phyloP scores from a whole-genome alignment of 2,888 invertebrate species.

The Herminia tarsipennalis region DNA sequence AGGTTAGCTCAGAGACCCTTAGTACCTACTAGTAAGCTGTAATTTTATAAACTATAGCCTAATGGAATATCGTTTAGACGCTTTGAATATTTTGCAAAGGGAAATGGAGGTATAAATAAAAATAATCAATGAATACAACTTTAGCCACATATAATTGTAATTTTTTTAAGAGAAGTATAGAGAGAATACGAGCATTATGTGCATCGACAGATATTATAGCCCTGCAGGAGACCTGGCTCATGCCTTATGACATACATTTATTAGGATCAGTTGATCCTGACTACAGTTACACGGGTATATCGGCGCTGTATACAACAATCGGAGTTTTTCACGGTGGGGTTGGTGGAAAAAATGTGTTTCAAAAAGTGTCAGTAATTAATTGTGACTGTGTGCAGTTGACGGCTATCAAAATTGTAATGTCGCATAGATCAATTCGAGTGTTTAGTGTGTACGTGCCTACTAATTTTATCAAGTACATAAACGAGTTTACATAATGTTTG shows the following conservation, averaged over 20 bases:
- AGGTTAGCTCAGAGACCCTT: too few species aligned
- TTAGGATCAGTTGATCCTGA: too few species aligned
- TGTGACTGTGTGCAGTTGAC: not conserved
- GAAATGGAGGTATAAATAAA: too few species aligned
- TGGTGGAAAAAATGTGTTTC: not conserved
- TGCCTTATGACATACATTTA: too few species aligned
- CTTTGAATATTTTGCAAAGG: too few species aligned
- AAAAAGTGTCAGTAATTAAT: not conserved
- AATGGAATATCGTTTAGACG: too few species aligned
- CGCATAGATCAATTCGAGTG: not conserved
- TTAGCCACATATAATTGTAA: not conserved
- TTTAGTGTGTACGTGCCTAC: slow-evolving; percentile 1
- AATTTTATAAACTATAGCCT: too few species aligned
- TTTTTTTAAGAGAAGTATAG: not conserved
- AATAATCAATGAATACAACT: too few species aligned
- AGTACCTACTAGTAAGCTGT: too few species aligned
- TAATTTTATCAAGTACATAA: not conserved
- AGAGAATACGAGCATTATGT: not conserved
- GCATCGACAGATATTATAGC: slow-evolving; percentile 3
- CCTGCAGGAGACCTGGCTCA: too few species aligned
- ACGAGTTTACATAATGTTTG: not conserved
- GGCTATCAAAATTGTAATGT: not conserved
- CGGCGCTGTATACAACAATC: too few species aligned
- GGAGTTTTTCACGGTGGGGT: not conserved
- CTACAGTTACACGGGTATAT: too few species aligned